phyloP scores from a whole-genome alignment of 2,888 invertebrate genomes.

The Apodemia zela region DNA sequence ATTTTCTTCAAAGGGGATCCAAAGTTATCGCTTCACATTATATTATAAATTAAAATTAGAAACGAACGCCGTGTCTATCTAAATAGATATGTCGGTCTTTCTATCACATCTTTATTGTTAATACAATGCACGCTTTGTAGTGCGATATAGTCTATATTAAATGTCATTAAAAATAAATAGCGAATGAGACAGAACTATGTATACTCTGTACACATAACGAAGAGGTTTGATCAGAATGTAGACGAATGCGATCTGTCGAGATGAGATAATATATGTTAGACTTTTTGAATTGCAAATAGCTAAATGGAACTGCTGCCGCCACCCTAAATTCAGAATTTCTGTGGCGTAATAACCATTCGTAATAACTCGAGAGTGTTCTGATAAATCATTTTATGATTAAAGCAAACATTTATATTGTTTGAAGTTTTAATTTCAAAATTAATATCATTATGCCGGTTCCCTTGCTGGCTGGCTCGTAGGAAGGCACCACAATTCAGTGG shows the following conservation, averaged over 20 bases:
- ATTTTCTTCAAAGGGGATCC: too few relatives aligned
- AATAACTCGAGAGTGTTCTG: constrained; percentile 68
- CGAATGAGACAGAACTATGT: background rate
- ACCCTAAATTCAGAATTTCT: constrained; percentile 52
- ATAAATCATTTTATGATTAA: constrained; percentile 70
- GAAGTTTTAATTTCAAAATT: background rate
- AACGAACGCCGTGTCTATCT: background rate
- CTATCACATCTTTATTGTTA: background rate
- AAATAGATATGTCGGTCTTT: background rate
- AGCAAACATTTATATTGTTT: constrained; percentile 43
- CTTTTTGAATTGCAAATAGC: constrained; percentile 78
- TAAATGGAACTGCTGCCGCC: constrained; percentile 67
- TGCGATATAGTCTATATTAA: background rate
- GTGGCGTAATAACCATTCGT: constrained; percentile 63
- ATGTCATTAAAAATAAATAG: background rate
- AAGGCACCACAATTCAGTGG: background rate
- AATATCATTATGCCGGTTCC: background rate
- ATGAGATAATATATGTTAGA: constrained; percentile 47
- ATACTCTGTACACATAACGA: constrained; percentile 35
- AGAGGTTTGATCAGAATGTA: constrained; percentile 39
- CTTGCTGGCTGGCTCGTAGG: background rate
- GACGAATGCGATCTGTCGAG: constrained; percentile 44
- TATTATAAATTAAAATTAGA: background rate
- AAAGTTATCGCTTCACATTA: too few relatives aligned
- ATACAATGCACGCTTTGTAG: background rate